Evolutionary conservation across 2,797 vertebrate species (phyloP).

Genomic region (Benthosema pterotum): DNA sequence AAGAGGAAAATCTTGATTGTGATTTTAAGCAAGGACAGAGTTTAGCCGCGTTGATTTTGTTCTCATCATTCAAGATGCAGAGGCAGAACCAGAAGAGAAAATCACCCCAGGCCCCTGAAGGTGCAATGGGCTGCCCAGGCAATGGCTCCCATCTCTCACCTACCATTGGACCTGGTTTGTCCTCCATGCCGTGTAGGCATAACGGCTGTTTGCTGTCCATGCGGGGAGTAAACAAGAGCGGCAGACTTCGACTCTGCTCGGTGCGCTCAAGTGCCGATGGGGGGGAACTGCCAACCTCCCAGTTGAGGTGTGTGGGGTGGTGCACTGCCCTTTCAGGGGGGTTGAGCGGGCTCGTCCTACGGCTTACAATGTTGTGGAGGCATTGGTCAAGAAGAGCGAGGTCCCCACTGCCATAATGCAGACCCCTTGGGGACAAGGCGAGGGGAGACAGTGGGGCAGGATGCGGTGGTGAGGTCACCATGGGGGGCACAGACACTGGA

Average conservation of each 20-base stretch:
- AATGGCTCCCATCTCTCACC: constrained; percentile 54
- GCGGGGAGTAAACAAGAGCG: constrained; percentile 28
- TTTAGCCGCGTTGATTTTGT: constrained; percentile 9
- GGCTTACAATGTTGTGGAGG: constrained; percentile 74
- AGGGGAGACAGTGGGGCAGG: constrained; percentile 19
- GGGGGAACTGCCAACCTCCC: constrained; percentile 8
- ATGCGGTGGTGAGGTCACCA: constrained; percentile 13
- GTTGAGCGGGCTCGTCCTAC: constrained; percentile 71
- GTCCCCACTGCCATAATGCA: constrained; percentile 55
- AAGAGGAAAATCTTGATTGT: constrained; percentile 11
- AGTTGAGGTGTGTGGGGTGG: constrained; percentile 21
- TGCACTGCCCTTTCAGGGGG: constrained; percentile 45
- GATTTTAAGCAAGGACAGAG: constrained; percentile 40
- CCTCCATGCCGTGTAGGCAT: constrained; percentile 40
- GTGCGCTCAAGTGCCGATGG: constrained; percentile 19
- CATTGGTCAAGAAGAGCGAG: constrained; percentile 74
- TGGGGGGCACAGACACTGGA: background rate
- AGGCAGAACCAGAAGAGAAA: constrained; percentile 27
- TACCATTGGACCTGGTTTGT: constrained; percentile 66
- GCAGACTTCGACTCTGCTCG: constrained; percentile 50
- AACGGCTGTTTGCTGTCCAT: constrained; percentile 46
- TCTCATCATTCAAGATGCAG: constrained; percentile 14
- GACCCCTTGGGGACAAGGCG: constrained; percentile 20
- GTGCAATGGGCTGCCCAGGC: constrained; percentile 27
- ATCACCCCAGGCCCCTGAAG: background rate